phyloP scores from a whole-genome alignment of 2,797 vertebrate species.

The Sylvia borin region DNA sequence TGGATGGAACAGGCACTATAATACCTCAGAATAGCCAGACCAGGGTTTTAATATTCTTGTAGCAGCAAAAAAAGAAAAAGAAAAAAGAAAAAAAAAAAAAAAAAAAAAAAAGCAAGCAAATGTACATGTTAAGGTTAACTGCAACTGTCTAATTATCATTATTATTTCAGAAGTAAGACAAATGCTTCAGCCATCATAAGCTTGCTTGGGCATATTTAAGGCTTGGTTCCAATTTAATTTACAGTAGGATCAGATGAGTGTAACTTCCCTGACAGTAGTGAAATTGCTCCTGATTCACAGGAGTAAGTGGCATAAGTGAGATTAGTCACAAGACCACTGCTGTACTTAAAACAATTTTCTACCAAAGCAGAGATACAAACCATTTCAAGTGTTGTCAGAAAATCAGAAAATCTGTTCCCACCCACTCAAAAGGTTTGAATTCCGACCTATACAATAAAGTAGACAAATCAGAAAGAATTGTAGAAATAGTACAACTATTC shows the following conservation, averaged over 20 bases:
- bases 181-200: conserved; percentile 48
- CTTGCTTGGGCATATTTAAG: conserved; percentile 56
- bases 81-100: background rate
- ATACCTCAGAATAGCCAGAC: conserved; percentile 25
- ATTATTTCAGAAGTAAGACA: conserved; percentile 23
- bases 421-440: conserved; percentile 30
- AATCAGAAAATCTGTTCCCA: conserved; percentile 55
- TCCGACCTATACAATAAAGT: conserved; percentile 27
- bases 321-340: conserved; percentile 21
- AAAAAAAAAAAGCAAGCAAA: background rate
- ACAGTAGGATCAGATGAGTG: conserved; percentile 30
- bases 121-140: conserved; percentile 29
- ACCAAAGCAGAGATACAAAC: conserved; percentile 42
- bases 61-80: background rate
- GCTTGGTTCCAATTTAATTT: conserved; percentile 45
- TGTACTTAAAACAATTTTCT: conserved; percentile 63
- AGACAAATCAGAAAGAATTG: conserved; percentile 33
- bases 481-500: conserved; percentile 1
- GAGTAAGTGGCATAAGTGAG: background rate
- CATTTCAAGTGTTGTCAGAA: conserved; percentile 56
- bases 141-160: background rate
- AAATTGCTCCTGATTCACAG: background rate
- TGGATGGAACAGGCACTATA: conserved; percentile 31
- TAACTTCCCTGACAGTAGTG: conserved; percentile 21
- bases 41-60: conserved; percentile 6